phyloP scores from a whole-genome alignment of 2,113 vertebrate species.

The Passer montanus region DNA sequence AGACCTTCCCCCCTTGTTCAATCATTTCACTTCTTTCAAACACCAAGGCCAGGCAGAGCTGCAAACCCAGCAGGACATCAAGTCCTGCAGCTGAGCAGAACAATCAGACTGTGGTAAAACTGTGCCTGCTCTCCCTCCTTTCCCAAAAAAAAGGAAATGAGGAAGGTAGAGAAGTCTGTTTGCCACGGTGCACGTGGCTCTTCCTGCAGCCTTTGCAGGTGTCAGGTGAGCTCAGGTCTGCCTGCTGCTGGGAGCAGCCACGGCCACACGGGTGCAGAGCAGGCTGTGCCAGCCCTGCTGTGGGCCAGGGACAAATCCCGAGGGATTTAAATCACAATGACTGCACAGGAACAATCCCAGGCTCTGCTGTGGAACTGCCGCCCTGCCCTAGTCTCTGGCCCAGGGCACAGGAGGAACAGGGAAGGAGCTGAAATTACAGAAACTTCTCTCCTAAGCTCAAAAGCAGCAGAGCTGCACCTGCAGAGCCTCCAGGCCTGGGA shows the following conservation, averaged over 20 bases:
- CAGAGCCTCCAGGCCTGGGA: not conserved
- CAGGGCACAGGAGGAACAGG: not conserved
- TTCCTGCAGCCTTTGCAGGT: not conserved
- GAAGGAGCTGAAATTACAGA: not conserved
- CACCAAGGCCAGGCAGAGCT: not conserved
- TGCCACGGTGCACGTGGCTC: accelerated
- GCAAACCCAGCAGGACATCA: not conserved
- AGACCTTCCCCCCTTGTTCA: not conserved
- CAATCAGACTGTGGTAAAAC: not conserved
- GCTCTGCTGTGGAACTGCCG: not conserved
- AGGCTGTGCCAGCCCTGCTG: not conserved
- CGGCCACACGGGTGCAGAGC: not conserved
- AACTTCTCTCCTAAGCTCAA: not conserved
- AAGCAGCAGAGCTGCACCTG: not conserved
- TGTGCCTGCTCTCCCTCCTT: too few relatives aligned
- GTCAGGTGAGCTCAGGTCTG: not conserved
- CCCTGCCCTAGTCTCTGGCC: not conserved
- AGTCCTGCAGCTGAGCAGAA: not conserved
- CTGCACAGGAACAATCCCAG: not conserved
- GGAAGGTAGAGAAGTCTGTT: not conserved
- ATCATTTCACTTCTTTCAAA: not conserved
- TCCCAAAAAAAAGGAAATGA: not conserved
- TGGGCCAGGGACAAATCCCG: not conserved
- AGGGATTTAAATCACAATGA: not conserved
- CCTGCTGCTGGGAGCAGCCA: not conserved